Percentiles rank a stretch among this genome's conserved stretches.
phyloP scores from a whole-genome alignment of 2,888 invertebrate species.

The Empis stercorea region DNA sequence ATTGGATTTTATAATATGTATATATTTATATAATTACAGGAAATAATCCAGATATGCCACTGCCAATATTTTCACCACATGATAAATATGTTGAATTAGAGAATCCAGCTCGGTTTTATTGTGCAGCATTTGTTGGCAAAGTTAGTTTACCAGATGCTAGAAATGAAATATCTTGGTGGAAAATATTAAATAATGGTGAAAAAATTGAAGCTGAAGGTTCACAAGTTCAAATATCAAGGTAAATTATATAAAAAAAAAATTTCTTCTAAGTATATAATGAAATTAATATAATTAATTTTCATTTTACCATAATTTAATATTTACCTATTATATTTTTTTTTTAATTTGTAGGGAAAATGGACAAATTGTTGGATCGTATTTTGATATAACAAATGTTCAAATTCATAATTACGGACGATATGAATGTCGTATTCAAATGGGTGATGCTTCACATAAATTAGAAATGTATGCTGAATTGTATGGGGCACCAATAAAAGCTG shows the following conservation, averaged over 20 bases:
- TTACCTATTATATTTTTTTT: not conserved
- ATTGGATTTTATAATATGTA: no score
- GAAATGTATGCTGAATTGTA: constrained; percentile 25
- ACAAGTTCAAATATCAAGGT: constrained; percentile 27
- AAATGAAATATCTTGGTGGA: constrained; percentile 58
- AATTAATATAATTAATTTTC: no score
- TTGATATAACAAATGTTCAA: constrained; percentile 46
- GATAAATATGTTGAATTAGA: constrained; percentile 51
- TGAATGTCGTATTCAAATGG: constrained; percentile 53
- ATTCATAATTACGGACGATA: constrained; percentile 58
- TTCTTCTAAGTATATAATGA: no score
- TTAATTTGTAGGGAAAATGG: constrained; percentile 47
- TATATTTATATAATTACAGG: no score
- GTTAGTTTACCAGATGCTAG: constrained; percentile 52
- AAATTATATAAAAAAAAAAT: constrained; percentile 8
- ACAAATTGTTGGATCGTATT: constrained; percentile 58
- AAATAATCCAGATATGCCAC: constrained; percentile 47
- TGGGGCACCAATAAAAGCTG: constrained; percentile 11
- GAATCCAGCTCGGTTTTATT: constrained; percentile 52
- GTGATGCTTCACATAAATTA: constrained; percentile 31
- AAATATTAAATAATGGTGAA: constrained; percentile 43
- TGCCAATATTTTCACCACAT: constrained; percentile 53
- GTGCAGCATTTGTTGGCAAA: constrained; percentile 67
- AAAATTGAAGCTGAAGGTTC: constrained; percentile 10
- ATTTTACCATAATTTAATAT: not conserved